Evolutionary conservation across 1,140 invertebrate genomes (phyloP), one percentile per base, ranked within the genome.

Genomic region (Pomacea maculata): DNA sequence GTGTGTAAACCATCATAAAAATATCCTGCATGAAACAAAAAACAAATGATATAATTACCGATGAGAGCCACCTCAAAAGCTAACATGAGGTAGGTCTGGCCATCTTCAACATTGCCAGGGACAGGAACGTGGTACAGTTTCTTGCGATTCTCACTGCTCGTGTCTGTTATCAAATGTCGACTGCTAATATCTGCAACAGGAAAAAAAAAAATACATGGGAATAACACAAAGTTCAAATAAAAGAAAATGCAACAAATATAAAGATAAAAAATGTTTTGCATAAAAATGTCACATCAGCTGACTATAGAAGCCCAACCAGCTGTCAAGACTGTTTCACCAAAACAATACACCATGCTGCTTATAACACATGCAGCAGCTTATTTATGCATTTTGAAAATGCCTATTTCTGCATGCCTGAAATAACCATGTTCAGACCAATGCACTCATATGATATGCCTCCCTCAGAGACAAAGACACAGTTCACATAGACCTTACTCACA

Each of bases 31-130:
- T 8, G 4, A 8, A 72, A 72, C 71, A 2, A 72, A 72, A n/a
- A 29, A 9, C 2, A 72, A 34, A 45, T 72, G 15, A 9, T 80
- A 64, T 54, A 82, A 86, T 80, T 81, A 91, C 90, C 93, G 75
- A 94, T 92, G 14, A 94, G 88, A 34, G 92, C 92, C 52, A 93
- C 93, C 89, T 95, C 94, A 80, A 95, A 91, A 55, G 95, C 95
- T 79, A 96, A 89, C 6, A 94, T 94, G 54, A 96, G 93, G 91
- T 96, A 96, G 6, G 95, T 96, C 90, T 96, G 95, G 61, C 94
- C 88, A 45, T 84, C 83, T 77, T 91, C 90, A 92, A 65, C 93
- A 92, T 88, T 94, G 93, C 85, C 95, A 4, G 95, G 94, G 21
- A 96, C 94, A 17, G 93, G 93, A 3, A 95, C 93, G 87, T 96